phyloP scores from a whole-genome alignment of 1,140 invertebrate genomes.

The Ruditapes philippinarum region DNA sequence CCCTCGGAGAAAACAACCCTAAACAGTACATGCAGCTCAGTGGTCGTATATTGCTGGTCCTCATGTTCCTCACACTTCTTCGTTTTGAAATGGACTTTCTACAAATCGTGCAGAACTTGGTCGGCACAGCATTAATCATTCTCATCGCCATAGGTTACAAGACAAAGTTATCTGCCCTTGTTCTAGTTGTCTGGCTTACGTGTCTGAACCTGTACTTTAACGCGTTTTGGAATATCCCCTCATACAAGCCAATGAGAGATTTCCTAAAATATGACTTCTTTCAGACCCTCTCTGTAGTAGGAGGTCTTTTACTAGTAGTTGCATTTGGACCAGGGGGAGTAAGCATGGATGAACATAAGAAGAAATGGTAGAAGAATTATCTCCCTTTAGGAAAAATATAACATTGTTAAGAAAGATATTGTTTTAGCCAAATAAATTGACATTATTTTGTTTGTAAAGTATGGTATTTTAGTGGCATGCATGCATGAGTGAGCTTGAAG shows the following conservation, averaged over 20 bases:
- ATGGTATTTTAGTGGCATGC: not conserved
- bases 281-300: slow-evolving; percentile 99
- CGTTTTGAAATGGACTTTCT: slow-evolving; percentile 92
- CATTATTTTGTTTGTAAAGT: not conserved
- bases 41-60: slow-evolving; percentile 97
- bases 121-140: slow-evolving; percentile 98
- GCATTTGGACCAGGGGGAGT: slow-evolving; percentile 98
- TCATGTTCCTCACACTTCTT: slow-evolving; percentile 99
- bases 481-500: not conserved
- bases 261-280: slow-evolving; percentile 99
- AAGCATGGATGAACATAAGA: slow-evolving; percentile 99
- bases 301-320: slow-evolving; percentile 99
- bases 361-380: slow-evolving; percentile 93
- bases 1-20: slow-evolving; percentile 98
- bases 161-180: slow-evolving; percentile 98
- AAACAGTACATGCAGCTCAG: slow-evolving; percentile 99
- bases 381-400: slow-evolving; percentile 23
- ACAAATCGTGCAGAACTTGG: slow-evolving; percentile 95
- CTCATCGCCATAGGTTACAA: slow-evolving; percentile 98
- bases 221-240: slow-evolving; percentile 98
- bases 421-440: slow-evolving; percentile 13
- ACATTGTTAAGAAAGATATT: not conserved
- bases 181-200: slow-evolving; percentile 96
- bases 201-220: slow-evolving; percentile 99
- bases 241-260: slow-evolving; percentile 98